Conservation (phyloP, 2,113 vertebrate species). For the Megalops atlanticus region DNA sequence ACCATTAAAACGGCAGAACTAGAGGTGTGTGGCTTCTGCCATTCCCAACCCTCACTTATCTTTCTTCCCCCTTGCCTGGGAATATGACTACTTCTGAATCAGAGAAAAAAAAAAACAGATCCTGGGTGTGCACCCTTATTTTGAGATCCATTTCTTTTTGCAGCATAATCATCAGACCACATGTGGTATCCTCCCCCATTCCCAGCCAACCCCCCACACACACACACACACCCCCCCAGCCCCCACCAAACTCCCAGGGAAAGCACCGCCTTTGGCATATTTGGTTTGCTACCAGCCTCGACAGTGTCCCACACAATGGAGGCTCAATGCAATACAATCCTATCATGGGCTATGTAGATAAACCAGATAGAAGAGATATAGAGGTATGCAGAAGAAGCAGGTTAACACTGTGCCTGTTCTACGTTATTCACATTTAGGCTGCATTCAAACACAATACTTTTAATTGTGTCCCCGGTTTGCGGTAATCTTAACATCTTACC, state of each 20-base stretch:
- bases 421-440: slow-evolving; percentile 42
- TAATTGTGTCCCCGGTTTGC: background rate
- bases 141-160: slow-evolving; percentile 65
- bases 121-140: slow-evolving; percentile 53
- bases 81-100: slow-evolving; percentile 65
- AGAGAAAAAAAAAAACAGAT: slow-evolving; percentile 62
- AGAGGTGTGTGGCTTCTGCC: slow-evolving; percentile 60
- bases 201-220: slow-evolving; percentile 9
- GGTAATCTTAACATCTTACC: background rate
- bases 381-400: slow-evolving; percentile 55
- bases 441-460: background rate
- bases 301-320: slow-evolving; percentile 74
- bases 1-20: slow-evolving; percentile 46
- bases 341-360: slow-evolving; percentile 64
- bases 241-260: slow-evolving; percentile 67
- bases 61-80: slow-evolving; percentile 63
- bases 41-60: slow-evolving; percentile 56
- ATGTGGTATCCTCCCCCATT: slow-evolving; percentile 57
- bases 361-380: too few species aligned
- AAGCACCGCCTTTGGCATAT: slow-evolving; percentile 71
- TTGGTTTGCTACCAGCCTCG: slow-evolving; percentile 69
- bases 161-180: slow-evolving; percentile 63
- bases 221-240: slow-evolving; percentile 31
- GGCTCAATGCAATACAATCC: slow-evolving; percentile 62
- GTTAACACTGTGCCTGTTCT: slow-evolving; percentile 63